Base-by-base conservation (phyloP, 2,797 vertebrate genomes). In the Liparis tanakae region DNA sequence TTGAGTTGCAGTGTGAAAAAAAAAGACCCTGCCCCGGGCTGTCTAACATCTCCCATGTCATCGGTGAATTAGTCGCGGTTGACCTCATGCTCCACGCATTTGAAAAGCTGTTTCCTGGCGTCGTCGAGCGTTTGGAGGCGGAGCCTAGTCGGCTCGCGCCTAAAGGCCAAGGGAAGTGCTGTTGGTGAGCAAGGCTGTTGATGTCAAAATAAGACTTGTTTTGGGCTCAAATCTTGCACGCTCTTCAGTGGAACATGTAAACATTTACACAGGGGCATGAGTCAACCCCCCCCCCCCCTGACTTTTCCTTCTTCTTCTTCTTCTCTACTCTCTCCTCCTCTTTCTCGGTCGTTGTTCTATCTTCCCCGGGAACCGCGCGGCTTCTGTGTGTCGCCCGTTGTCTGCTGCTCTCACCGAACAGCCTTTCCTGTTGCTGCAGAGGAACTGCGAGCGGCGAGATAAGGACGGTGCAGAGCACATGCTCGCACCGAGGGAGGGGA, bases 261-360 rank as follows among this genome's bases (percentile, higher is more conserved):
- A 94, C 87, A 93, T 94, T 93, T 92, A 92, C 87, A 92, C 80
- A 78, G 74, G 88, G 79, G 55, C 67, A 76, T 90, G 87, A 93
- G 81, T 93, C 91, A 89, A 83, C 67, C 51, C 48, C 8, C 72
- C 5, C 48, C 61, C 56, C 48, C 61, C 56, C 71, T 22, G 55
- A 72, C 18, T 71, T 75, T 13, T 46, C 55, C 44, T 46, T 46
- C 13, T 46, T 46, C 44, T 46, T 55, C 44, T 46, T 46, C 13
- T 46, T 46, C 44, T 44, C 43, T 44, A 71, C 55, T 69, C 78
- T 65, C 70, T 62, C 68, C 78, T 72, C 76, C 85, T 82, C 75
- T 80, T 78, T 41, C 60, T 80, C 74, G 70, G 72, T 51, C 76
- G 71, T 85, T 84, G 6, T 66, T 84, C 79, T 69, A 73, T 73